phyloP scores from a whole-genome alignment of 2,797 vertebrate species.

The Brachyalestes nurse region DNA sequence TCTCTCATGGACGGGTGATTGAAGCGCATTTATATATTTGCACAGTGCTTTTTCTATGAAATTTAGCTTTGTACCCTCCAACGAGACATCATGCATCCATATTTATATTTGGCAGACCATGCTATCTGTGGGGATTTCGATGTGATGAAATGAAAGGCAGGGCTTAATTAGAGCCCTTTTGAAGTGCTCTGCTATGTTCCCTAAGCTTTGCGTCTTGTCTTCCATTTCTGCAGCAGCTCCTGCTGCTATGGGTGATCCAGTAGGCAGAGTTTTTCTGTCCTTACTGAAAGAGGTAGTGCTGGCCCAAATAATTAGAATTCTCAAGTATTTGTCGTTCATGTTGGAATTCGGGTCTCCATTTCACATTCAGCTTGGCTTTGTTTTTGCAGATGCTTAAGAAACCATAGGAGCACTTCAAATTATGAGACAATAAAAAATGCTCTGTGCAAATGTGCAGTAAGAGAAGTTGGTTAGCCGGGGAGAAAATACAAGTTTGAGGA shows the following conservation, averaged over 20 bases:
- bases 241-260: not conserved
- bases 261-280: not conserved
- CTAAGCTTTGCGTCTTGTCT: not conserved
- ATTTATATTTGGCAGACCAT: conserved; percentile 35
- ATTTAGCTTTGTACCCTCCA: not conserved
- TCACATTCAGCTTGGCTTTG: too few relatives aligned
- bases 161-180: conserved; percentile 57
- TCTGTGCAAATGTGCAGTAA: too few relatives aligned
- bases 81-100: not conserved
- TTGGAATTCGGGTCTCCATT: too few relatives aligned
- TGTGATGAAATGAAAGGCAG: conserved; percentile 40
- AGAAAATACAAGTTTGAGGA: too few relatives aligned
- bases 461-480: too few relatives aligned
- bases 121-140: conserved; percentile 49
- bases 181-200: conserved; percentile 21
- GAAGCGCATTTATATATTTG: not conserved
- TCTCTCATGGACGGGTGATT: not conserved
- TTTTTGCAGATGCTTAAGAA: too few relatives aligned
- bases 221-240: not conserved
- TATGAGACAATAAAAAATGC: too few relatives aligned
- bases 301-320: too few relatives aligned
- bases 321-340: too few relatives aligned
- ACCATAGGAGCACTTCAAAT: too few relatives aligned
- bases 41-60: not conserved
- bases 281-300: not conserved